Evolutionary conservation across 2,888 invertebrate species (phyloP), one percentile per base, ranked within the genome.

Genomic region (Drosophila greeni): DNA sequence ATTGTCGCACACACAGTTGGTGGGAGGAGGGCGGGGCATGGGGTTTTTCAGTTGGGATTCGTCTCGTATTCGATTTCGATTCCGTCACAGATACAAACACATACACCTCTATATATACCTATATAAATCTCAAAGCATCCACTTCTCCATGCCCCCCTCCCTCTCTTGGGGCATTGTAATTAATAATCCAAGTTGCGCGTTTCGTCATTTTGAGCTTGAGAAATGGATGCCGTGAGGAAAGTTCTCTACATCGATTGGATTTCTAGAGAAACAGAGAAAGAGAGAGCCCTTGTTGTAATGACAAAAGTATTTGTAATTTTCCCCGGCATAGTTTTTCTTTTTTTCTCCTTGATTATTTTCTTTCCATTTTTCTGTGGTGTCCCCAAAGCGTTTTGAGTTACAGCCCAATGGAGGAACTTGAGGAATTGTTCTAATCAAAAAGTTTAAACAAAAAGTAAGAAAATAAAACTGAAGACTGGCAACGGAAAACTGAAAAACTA

Each of bases 171-270:
- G 72, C 69, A 70, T 60, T 82, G 77, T 82, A 82, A 82, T 82
- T 82, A 82, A 82, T 82, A 82, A 82, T 85, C 85, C 74, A 82
- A 85, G 70, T 78, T 81, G 85, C 71, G 80, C 71, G 73, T 78
- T 83, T 81, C 75, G 75, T 74, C 85, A 75, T 81, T 84, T 83
- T 75, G 82, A 85, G 82, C 79, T 85, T 82, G 81, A 82, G 85
- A 80, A 84, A 82, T 84, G 85, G 84, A 76, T 65, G 69, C 61
- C 65, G 60, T 40, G 42, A 68, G 59, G 59, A 67, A 66, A 66
- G 69, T 66, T 66, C 39, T 18, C 33, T 29, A 61, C 72, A 79
- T 73, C 80, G 81, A 82, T 84, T 84, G 83, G 75, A 74, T 74
- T 82, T 79, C 77, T 66, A 74, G 23, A 57, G 31, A 51, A 5